Evolutionary conservation across 2,888 invertebrate species (phyloP), one percentile per base, ranked within the genome.

Genomic region (Pyrgus malvae): DNA sequence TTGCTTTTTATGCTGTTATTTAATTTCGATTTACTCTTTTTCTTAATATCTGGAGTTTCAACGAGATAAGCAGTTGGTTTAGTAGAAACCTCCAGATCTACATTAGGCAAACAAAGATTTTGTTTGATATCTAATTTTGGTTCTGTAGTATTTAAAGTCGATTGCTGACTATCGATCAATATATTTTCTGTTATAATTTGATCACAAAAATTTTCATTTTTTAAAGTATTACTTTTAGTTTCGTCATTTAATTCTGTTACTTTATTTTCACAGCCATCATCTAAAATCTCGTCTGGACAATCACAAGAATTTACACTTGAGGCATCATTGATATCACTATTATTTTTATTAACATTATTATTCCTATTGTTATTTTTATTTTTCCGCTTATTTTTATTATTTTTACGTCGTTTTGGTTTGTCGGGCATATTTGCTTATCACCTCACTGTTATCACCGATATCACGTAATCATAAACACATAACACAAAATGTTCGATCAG

Each of bases 301-400:
- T 54, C 51, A 51, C 37, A 44, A 16, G 23, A 45, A 38, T 37
- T 40, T 27, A 55, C 57, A 48, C 57, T 44, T 57, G 56, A 48
- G 33, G 68, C 61, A 60, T 72, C 73, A 62, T 66, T 76, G 46
- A 62, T 67, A 55, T 73, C 74, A 72, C 64, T 66, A 58, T 60
- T 69, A 66, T 58, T 72, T 69, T 74, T 76, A 65, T 64, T 76
- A 16, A 48, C 57, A 49, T 80, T 78, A 11, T 29, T 40, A 7
- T 68, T 60, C 53, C 67, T 74, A 63, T 76, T 78, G 60, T 72
- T 80, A 72, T 85, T 83, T 72, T 89, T 87, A 67, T 83, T 88
- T 70, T 85, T 90, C 6, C 86, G 79, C 72, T 86, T 88, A 63
- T 86, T 88, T 78, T 84, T 90, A 72, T 85, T 85, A 58, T 86